These are phyloP conservation scores for Aphis gossypii DNA, from an alignment of 1,140 invertebrate species.

Conservation along the genomic window DNA sequence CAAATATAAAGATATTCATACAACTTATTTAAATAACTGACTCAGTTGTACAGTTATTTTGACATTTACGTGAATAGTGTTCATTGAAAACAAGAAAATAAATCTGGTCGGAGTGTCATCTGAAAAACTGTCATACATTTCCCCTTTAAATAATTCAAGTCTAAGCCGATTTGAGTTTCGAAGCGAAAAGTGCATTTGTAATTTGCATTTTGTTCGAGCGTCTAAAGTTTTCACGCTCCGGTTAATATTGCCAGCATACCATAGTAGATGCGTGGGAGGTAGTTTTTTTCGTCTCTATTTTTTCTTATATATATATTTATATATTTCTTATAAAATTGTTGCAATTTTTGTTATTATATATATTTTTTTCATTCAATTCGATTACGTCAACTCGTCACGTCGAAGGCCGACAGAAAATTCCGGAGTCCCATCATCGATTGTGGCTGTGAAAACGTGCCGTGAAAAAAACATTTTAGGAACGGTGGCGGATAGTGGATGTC, in stretches of 20 bases:
- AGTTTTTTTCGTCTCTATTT: neutral
- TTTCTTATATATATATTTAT: neutral
- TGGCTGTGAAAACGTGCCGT: conserved; percentile 23
- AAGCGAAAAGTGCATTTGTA: conserved; percentile 13
- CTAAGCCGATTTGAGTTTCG: conserved; percentile 35
- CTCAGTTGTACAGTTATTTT: neutral
- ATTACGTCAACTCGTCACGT: conserved; percentile 35
- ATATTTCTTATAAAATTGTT: neutral
- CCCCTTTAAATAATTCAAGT: conserved; percentile 15
- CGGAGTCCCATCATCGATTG: neutral
- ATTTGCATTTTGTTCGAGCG: conserved; percentile 29
- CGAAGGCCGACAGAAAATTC: neutral
- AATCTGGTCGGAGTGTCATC: neutral
- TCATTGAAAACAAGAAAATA: neutral
- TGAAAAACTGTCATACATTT: conserved; percentile 12
- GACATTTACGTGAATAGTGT: conserved; percentile 2
- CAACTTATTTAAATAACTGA: neutral
- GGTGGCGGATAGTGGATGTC: neutral
- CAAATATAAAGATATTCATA: neutral
- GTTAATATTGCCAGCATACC: neutral
- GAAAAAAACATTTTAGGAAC: conserved; percentile 41
- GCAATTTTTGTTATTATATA: conserved; percentile 26
- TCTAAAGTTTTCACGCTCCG: neutral
- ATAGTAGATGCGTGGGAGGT: neutral
- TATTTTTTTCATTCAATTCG: neutral